These are phyloP conservation scores for Nipponacmea schrenckii DNA, from an alignment of 2,888 invertebrate genomes.

Conservation along the genomic window DNA sequence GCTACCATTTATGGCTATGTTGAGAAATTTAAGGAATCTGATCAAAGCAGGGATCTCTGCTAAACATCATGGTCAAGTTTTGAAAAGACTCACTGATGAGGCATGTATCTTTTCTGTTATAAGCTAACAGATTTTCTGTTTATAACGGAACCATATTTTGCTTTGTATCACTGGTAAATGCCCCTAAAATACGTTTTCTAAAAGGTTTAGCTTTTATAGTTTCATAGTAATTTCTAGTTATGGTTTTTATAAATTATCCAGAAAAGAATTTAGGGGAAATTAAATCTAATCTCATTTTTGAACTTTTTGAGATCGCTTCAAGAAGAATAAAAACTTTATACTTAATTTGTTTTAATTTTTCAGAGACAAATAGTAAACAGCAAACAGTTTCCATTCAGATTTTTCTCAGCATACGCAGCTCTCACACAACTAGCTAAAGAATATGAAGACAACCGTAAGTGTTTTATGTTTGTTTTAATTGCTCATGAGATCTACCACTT, in stretches of 20 bases:
- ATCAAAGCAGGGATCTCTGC: conserved; percentile 68
- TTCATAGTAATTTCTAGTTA: too few relatives aligned
- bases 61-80: conserved; percentile 66
- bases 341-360: conserved; percentile 24
- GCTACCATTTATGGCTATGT: conserved; percentile 71
- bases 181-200: background rate
- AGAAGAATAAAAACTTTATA: too few relatives aligned
- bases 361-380: conserved; percentile 67
- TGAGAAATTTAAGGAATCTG: conserved; percentile 69
- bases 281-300: too few relatives aligned
- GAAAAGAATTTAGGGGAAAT: too few relatives aligned
- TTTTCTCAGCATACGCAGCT: conserved; percentile 69
- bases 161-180: conserved; percentile 1
- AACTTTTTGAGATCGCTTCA: too few relatives aligned
- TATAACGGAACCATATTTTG: background rate
- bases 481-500: background rate
- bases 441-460: conserved; percentile 57
- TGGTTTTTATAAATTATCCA: too few relatives aligned
- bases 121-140: background rate
- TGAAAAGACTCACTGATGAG: conserved; percentile 66
- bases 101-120: conserved; percentile 38
- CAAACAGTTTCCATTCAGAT: conserved; percentile 69
- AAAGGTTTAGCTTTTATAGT: too few relatives aligned
- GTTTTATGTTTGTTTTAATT: background rate
- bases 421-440: conserved; percentile 60